Base-by-base conservation (phyloP, 2,888 invertebrate genomes). In the Oscheius onirici region DNA sequence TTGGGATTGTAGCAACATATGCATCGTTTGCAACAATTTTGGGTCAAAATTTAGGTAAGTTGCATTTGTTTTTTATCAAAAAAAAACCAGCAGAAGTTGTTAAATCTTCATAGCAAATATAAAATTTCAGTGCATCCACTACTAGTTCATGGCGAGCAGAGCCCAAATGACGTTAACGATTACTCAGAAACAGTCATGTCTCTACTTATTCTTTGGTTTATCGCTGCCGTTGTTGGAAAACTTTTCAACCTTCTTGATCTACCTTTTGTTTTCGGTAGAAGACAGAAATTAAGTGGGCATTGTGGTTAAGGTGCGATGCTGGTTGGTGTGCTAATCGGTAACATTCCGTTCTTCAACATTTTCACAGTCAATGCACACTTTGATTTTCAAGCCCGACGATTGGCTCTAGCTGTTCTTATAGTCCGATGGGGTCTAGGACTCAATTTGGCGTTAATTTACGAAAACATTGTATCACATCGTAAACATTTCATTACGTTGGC, bases 341-440 rank as follows among this genome's bases (percentile, higher is more conserved):
- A 79, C 51, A 68, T 76, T n/a, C 58, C 69, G 24, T 40, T 60
- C 46, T 66, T 77, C 34, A 71, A 72, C 22, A 58, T 74, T 15
- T 72, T 79, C 28, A 63, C 70, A 52, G 71, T 79, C 49, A 75
- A 74, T 54, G 61, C 60, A 17, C 71, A 72, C 49, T 78, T 76
- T 74, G 74, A 78, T 40, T 72, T 73, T 43, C 73, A 71, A 22
- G 63, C 75, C 11, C 44, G 79, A 15, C 73, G 75, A 67, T 24
- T 79, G 13, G 71, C 76, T 8, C 46, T 79, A n/a, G 72, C 69
- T 24, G 63, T 72, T 22, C 73, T 79, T 10, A 77, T 79, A 13
- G 72, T 79, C 46, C 65, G 76, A 63, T 76, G 76, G 76, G 79
- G 76, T 13, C 54, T 79, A 15, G 72, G 72, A 6, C 69, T 79